Conservation (phyloP, 2,797 vertebrate species). For the Thunnus albacares region DNA sequence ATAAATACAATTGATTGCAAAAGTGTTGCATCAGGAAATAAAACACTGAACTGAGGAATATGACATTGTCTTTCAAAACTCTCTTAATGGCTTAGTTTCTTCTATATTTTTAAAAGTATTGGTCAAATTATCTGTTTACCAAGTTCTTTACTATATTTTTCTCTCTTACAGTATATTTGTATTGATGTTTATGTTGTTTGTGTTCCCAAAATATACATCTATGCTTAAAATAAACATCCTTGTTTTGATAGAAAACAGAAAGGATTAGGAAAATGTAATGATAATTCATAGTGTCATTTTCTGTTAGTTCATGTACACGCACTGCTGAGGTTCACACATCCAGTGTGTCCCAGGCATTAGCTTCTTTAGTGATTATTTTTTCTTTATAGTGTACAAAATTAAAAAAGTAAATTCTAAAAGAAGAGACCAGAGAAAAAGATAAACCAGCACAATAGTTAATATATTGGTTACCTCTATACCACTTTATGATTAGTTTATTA, state of each 20-base stretch:
- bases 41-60: neutral
- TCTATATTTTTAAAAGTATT: neutral
- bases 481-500: neutral
- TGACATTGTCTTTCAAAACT: neutral
- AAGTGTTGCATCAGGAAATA: neutral
- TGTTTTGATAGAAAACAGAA: no score
- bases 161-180: no score
- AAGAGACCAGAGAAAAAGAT: neutral
- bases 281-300: no score
- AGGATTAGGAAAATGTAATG: no score
- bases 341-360: no score
- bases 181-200: no score
- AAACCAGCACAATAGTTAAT: neutral
- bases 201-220: no score
- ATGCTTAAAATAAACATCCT: no score
- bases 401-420: neutral
- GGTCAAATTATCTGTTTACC: neutral
- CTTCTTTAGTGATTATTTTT: neutral
- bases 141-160: neutral
- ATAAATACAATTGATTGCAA: neutral
- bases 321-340: no score
- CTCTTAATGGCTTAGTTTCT: constrained; percentile 4
- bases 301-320: neutral
- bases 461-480: neutral
- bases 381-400: neutral